Base-by-base conservation (phyloP, 2,113 vertebrate genomes). In the Vombatus ursinus region DNA sequence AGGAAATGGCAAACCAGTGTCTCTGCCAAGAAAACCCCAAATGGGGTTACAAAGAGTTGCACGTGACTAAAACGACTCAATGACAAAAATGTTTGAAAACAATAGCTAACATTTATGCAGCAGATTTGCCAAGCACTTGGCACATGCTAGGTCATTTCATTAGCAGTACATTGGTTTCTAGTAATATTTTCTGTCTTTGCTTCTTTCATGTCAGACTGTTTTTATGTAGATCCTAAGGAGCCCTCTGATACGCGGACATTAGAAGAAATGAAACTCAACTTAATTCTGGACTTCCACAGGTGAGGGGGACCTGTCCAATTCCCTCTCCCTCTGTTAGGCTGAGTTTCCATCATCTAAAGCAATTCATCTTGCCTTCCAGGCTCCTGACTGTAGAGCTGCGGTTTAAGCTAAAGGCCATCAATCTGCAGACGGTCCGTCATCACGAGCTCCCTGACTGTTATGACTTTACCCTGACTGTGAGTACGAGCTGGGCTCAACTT, bases 401-500 rank as follows among this genome's bases (percentile, higher is more conserved):
- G 96, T 99, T 99, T 93, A 99, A 98, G 51, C 97, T 99, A 97
- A 99, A 99, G 98, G 99, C 99, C 57, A 99, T 99, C 97, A 99
- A 99, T 93, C 99, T 99, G 94, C 99, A 99, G 99, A 99, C 99
- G 0, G 99, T 99, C 93, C 99, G 99, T 49, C 99, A 99, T 91
- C 99, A 99, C 0, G 99, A 99, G 95, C 99, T 99, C 11, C 99
- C 99, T 0, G 99, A 99, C 97, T 99, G 99, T 95, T 99, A 99
- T 0, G 98, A 99, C 97, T 99, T 99, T 96, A 99, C 98, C 49
- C 98, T 99, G 57, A 98, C 96, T 94, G 99, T 99, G 97, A 95
- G 99, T 98, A 94, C 95, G 90, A 93, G 23, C 51, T 90, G 92
- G 50, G 24, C 0, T 0, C 37, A 31, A 16, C 89, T 94, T 90